Evolutionary conservation across 2,888 invertebrate genomes (phyloP).

Genomic region (Drosophila melanocephala): DNA sequence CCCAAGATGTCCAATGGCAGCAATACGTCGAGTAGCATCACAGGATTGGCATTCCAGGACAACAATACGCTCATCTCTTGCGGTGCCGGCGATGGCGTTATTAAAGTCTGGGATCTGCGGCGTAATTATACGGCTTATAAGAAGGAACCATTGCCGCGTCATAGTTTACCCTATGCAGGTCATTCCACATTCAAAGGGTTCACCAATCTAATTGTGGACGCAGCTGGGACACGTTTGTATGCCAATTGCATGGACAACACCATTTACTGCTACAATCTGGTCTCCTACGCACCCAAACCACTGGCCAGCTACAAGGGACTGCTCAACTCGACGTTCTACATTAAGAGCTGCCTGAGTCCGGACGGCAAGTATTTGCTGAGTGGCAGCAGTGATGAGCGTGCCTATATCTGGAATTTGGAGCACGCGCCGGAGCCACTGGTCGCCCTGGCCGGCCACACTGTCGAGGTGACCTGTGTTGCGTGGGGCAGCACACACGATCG

Average conservation of each 20-base stretch:
- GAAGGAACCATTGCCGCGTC: conserved; percentile 90
- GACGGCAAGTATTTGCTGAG: conserved; percentile 93
- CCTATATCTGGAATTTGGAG: conserved; percentile 93
- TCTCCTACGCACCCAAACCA: conserved; percentile 89
- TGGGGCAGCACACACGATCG: conserved; percentile 89
- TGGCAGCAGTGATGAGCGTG: conserved; percentile 94
- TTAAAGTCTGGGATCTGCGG: conserved; percentile 95
- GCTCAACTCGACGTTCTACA: conserved; percentile 92
- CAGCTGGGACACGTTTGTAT: conserved; percentile 89
- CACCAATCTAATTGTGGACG: conserved; percentile 92
- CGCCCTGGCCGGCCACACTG: conserved; percentile 90
- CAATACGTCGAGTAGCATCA: conserved; percentile 90
- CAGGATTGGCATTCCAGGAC: conserved; percentile 93
- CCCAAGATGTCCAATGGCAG: conserved; percentile 85
- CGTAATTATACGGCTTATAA: conserved; percentile 91
- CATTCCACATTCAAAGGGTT: conserved; percentile 90
- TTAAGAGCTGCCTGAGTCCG: conserved; percentile 92
- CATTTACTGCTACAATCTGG: conserved; percentile 94
- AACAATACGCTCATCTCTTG: conserved; percentile 92
- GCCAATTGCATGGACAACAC: conserved; percentile 95
- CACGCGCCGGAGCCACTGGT: conserved; percentile 89
- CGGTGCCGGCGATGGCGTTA: conserved; percentile 93
- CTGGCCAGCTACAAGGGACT: conserved; percentile 90
- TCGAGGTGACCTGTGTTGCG: conserved; percentile 95
- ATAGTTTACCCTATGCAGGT: conserved; percentile 91